These are phyloP conservation scores for Lasioglossum figueresi DNA, from an alignment of 2,888 invertebrate genomes.

Conservation along the genomic window DNA sequence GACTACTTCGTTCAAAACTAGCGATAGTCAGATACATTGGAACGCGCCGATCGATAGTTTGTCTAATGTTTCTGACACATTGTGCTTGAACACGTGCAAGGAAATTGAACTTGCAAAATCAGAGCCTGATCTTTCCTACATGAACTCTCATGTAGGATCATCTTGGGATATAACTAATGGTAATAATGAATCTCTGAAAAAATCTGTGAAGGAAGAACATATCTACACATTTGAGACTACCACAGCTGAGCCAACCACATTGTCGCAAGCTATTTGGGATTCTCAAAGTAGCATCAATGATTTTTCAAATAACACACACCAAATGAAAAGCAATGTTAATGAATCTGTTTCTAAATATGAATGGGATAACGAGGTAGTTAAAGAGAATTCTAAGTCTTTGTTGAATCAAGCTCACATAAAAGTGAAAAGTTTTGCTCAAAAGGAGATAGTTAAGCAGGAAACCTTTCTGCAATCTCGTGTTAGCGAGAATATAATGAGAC, in stretches of 20 bases:
- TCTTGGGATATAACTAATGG: slow-evolving; percentile 46
- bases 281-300: slow-evolving; percentile 24
- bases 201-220: slow-evolving; percentile 29
- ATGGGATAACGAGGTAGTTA: slow-evolving; percentile 45
- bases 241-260: neutral
- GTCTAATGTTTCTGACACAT: slow-evolving; percentile 7
- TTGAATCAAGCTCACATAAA: slow-evolving; percentile 18
- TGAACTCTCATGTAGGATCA: slow-evolving; percentile 13
- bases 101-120: slow-evolving; percentile 42
- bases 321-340: slow-evolving; percentile 26
- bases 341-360: slow-evolving; percentile 21
- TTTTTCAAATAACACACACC: slow-evolving; percentile 20
- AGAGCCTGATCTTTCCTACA: slow-evolving; percentile 41
- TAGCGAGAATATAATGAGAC: slow-evolving; percentile 85
- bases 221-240: slow-evolving; percentile 34
- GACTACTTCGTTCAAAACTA: slow-evolving; percentile 34
- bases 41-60: slow-evolving; percentile 37
- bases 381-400: slow-evolving; percentile 26
- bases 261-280: slow-evolving; percentile 47
- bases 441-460: slow-evolving; percentile 42
- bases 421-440: slow-evolving; percentile 24
- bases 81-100: slow-evolving; percentile 35
- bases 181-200: slow-evolving; percentile 50
- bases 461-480: slow-evolving; percentile 19
- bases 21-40: slow-evolving; percentile 59